Conservation (phyloP, 2,888 invertebrate genomes). For the Apodemia mormo region DNA sequence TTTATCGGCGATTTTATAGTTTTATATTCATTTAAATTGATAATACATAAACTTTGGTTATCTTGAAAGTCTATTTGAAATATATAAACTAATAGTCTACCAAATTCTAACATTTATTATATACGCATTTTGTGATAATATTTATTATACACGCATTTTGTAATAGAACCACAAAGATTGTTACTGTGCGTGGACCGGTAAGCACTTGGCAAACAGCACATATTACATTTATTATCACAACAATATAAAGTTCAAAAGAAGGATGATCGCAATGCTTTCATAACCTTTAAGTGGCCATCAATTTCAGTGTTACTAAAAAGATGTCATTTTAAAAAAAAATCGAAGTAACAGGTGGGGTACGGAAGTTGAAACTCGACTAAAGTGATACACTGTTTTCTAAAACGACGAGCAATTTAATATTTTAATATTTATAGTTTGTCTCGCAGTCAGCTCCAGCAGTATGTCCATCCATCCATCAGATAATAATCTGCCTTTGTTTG, state of each 20-base stretch:
- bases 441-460: neutral
- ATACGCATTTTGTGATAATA: too few species aligned
- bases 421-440: neutral
- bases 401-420: neutral
- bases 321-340: slow-evolving; percentile 6
- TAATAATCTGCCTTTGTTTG: too few species aligned
- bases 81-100: too few species aligned
- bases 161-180: neutral
- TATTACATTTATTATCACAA: too few species aligned
- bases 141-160: neutral
- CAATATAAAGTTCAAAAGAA: neutral
- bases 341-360: neutral
- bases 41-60: too few species aligned
- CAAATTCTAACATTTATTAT: too few species aligned
- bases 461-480: too few species aligned
- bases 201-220: too few species aligned
- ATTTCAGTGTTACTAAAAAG: neutral
- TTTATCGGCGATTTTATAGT: too few species aligned
- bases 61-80: too few species aligned
- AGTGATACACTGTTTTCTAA: neutral
- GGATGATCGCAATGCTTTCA: neutral
- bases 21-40: too few species aligned
- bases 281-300: neutral
- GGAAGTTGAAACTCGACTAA: neutral
- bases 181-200: too few species aligned